Evolutionary conservation across 1,140 invertebrate genomes (phyloP).

Genomic region (Papilio xuthus): DNA sequence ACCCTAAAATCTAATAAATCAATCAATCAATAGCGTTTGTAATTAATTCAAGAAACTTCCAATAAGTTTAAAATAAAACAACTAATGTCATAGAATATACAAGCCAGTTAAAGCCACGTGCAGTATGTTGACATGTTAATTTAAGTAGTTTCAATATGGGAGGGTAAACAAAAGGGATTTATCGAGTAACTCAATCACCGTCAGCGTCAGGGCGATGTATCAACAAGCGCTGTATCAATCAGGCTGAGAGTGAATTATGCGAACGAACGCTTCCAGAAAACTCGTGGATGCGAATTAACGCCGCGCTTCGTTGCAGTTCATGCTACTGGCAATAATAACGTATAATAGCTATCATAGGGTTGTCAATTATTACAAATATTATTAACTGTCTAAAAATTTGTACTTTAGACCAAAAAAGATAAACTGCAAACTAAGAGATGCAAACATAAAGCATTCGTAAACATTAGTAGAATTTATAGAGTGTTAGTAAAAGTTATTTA

Average conservation of each 20-base stretch:
- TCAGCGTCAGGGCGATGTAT: not conserved
- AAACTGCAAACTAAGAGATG: no score
- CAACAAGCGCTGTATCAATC: conserved; percentile 21
- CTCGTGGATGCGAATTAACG: not conserved
- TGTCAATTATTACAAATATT: not conserved
- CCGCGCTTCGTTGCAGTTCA: not conserved
- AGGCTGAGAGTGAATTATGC: conserved; percentile 6
- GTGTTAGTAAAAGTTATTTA: no score
- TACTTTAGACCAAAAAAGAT: no score
- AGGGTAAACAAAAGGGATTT: not conserved
- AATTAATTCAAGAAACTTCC: no score
- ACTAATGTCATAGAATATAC: not conserved
- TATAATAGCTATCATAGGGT: not conserved
- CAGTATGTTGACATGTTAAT: conserved; percentile 4
- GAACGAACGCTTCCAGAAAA: not conserved
- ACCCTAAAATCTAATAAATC: no score
- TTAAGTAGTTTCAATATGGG: not conserved
- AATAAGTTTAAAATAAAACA: no score
- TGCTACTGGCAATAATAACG: not conserved
- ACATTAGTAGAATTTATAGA: no score
- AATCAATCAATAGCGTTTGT: no score
- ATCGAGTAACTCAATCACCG: not conserved
- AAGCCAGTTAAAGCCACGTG: not conserved
- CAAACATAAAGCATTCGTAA: not conserved
- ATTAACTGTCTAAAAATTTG: not conserved